Evolutionary conservation across 2,888 invertebrate species (phyloP).

Genomic region (Nematopogon swammerdamellus): DNA sequence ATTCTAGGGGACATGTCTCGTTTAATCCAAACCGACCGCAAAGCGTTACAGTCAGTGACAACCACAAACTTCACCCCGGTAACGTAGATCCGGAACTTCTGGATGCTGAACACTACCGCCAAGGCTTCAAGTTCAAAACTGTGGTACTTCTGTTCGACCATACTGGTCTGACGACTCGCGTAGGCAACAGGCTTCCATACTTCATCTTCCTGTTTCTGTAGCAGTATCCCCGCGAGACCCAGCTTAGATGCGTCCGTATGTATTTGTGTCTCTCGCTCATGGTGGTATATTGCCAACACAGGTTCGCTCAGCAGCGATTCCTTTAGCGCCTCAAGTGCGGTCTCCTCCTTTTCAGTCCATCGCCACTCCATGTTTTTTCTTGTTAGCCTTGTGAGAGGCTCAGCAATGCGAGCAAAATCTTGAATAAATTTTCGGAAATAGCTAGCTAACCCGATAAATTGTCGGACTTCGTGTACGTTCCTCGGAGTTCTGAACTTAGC

Average conservation of each 20-base stretch:
- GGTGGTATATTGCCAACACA: constrained; percentile 3
- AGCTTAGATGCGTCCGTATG: constrained; percentile 8
- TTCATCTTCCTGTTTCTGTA: constrained; percentile 7
- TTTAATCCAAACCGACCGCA: neutral
- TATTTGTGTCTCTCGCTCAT: constrained; percentile 5
- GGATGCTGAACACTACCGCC: neutral
- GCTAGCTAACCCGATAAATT: constrained; percentile 11
- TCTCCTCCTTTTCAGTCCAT: constrained; percentile 4
- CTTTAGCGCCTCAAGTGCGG: constrained; percentile 4
- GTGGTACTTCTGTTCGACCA: constrained; percentile 8
- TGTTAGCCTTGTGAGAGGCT: constrained; percentile 8
- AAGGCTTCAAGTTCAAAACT: constrained; percentile 10
- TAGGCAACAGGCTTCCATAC: constrained; percentile 11
- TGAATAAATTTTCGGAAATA: constrained; percentile 10
- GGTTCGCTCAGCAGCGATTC: neutral
- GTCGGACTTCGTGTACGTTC: constrained; percentile 10
- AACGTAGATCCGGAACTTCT: neutral
- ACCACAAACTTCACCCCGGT: constrained; percentile 1
- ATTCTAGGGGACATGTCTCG: constrained; percentile 2
- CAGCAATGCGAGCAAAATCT: constrained; percentile 8
- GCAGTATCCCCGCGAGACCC: constrained; percentile 7
- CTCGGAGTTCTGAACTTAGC: constrained; percentile 5
- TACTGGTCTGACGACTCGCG: constrained; percentile 12
- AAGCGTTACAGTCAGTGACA: constrained; percentile 2
- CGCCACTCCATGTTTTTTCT: constrained; percentile 6